Evolutionary conservation across 2,888 invertebrate species (phyloP).

Genomic region (Mythimna lalbum): DNA sequence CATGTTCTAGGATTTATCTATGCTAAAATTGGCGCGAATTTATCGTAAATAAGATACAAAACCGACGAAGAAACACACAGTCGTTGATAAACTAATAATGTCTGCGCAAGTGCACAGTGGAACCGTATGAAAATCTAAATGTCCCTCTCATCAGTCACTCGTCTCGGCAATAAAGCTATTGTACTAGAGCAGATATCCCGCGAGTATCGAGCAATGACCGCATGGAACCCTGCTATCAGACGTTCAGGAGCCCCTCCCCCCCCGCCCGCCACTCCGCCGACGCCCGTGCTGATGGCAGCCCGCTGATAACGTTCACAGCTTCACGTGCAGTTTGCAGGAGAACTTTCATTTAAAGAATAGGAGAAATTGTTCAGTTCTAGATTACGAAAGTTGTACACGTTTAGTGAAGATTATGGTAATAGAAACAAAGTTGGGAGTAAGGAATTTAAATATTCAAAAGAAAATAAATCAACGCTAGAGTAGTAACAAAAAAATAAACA

Average conservation of each 20-base stretch:
- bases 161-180: neutral
- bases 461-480: too few relatives aligned
- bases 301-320: constrained; percentile 41
- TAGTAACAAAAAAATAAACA: too few relatives aligned
- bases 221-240: neutral
- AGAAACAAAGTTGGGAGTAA: neutral
- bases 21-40: too few relatives aligned
- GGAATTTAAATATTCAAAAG: too few relatives aligned
- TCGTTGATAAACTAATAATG: too few relatives aligned
- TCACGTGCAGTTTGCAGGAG: constrained; percentile 18
- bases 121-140: neutral
- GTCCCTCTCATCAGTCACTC: neutral
- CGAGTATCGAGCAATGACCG: constrained; percentile 3
- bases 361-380: constrained; percentile 1
- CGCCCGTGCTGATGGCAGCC: constrained; percentile 21
- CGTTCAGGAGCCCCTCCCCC: neutral
- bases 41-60: too few relatives aligned
- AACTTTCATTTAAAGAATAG: constrained; percentile 24
- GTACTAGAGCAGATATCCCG: neutral
- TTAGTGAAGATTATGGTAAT: neutral
- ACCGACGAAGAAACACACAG: too few relatives aligned
- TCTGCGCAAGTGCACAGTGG: too few relatives aligned
- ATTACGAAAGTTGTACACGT: neutral
- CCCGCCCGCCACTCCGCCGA: neutral
- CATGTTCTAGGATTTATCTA: too few relatives aligned